A percentile compares a stretch with the other conserved stretches of the same genome.
Conservation (phyloP, 1,140 invertebrate genomes). For the Brachionus calyciflorus region DNA sequence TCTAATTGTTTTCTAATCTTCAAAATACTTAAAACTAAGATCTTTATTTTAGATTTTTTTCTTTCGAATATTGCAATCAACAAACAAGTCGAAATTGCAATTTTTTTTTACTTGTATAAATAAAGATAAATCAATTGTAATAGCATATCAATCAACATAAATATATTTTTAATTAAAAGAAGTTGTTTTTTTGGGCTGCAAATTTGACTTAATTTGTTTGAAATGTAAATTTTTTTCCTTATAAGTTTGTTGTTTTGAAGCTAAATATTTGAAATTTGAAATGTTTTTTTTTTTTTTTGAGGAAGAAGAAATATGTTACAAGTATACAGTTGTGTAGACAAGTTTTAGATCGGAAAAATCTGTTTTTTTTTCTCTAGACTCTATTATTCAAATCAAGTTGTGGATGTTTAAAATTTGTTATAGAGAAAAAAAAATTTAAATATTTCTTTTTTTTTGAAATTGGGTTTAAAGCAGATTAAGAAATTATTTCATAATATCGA, state of each 20-base stretch:
- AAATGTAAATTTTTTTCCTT: constrained; percentile 32
- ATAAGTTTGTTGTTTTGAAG: constrained; percentile 14
- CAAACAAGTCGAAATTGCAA: constrained; percentile 5
- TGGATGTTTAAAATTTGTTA: no score
- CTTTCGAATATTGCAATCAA: constrained; percentile 28
- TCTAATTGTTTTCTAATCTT: constrained; percentile 21
- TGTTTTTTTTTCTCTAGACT: no score
- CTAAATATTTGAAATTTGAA: constrained; percentile 14
- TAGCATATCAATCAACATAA: constrained; percentile 29
- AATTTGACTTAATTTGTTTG: neutral
- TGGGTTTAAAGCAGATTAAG: no score
- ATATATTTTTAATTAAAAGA: constrained; percentile 22
- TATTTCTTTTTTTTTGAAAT: no score
- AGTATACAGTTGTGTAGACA: no score
- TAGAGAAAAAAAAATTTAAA: no score
- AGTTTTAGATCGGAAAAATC: no score
- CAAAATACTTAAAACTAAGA: constrained; percentile 2
- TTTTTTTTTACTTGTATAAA: neutral
- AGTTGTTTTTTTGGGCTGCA: no score
- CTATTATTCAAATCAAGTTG: no score
- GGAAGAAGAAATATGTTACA: no score
- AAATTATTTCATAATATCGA: constrained; percentile 22
- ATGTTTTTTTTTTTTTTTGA: no score
- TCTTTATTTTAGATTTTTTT: neutral
- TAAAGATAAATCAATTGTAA: no score